These are phyloP conservation scores for Podargus strigoides DNA, from an alignment of 2,797 vertebrate genomes.

Conservation along the genomic window DNA sequence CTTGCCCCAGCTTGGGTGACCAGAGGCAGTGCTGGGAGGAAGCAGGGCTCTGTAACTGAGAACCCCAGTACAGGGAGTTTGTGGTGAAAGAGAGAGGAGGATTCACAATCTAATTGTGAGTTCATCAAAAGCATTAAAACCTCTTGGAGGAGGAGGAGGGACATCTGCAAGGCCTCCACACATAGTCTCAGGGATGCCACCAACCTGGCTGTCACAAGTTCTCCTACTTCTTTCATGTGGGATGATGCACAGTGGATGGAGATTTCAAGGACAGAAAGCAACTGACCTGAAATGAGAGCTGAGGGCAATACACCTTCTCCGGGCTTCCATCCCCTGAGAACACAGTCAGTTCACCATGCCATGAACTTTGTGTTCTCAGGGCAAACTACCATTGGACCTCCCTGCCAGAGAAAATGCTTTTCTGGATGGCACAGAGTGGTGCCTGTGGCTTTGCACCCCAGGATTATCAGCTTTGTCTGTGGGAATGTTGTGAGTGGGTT, in stretches of 20 bases:
- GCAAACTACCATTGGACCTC: not conserved
- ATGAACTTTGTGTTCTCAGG: not conserved
- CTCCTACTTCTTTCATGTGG: not conserved
- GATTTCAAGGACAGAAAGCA: not conserved
- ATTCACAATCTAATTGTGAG: not conserved
- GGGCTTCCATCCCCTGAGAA: not conserved
- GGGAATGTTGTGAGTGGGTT: not conserved
- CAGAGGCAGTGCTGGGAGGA: not conserved
- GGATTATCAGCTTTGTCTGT: fast-evolving
- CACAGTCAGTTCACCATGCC: not conserved
- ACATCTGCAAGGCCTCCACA: not conserved
- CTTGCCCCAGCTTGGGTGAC: not conserved
- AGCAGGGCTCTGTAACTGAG: not conserved
- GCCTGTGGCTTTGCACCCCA: not conserved
- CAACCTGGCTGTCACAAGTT: not conserved
- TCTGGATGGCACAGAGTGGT: not conserved
- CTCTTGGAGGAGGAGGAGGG: not conserved
- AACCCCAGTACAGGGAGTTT: not conserved
- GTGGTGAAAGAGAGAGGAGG: not conserved
- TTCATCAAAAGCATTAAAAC: not conserved
- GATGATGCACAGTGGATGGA: not conserved
- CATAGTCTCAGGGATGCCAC: not conserved
- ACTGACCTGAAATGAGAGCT: not conserved
- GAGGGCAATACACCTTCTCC: not conserved
- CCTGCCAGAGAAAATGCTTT: not conserved